Conservation (phyloP, 1,140 invertebrate genomes). For the Maconellicoccus hirsutus region DNA sequence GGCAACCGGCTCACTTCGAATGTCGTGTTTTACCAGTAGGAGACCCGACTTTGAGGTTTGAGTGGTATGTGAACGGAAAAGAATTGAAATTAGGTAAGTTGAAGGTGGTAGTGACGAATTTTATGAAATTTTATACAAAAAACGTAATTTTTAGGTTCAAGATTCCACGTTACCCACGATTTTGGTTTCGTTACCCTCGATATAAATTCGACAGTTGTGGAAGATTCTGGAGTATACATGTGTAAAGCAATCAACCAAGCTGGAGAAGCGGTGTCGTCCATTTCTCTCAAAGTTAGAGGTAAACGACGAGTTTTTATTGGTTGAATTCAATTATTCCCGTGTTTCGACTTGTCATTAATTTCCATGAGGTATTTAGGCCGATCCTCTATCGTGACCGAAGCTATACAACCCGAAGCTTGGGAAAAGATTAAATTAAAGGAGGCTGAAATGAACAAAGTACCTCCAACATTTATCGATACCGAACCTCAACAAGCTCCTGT, state of each 20-base stretch:
- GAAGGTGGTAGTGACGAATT: no score
- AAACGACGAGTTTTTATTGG: conserved; percentile 28
- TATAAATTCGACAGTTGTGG: conserved; percentile 72
- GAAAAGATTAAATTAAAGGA: conserved; percentile 79
- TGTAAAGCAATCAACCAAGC: conserved; percentile 84
- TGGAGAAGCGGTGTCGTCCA: conserved; percentile 83
- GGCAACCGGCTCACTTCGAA: conserved; percentile 90
- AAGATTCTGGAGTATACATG: conserved; percentile 86
- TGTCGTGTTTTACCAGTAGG: conserved; percentile 90
- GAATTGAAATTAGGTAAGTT: conserved; percentile 72
- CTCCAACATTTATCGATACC: conserved; percentile 68
- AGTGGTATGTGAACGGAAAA: conserved; percentile 91
- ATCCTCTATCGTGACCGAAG: conserved; percentile 63
- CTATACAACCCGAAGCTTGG: conserved; percentile 76
- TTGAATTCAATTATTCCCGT: neutral
- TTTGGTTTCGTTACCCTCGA: conserved; percentile 90
- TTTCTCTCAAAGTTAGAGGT: conserved; percentile 68
- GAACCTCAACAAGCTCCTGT: conserved; percentile 75
- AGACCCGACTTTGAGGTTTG: conserved; percentile 75
- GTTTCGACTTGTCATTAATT: no score
- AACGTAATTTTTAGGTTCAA: conserved; percentile 45
- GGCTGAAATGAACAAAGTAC: conserved; percentile 75
- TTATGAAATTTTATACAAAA: no score
- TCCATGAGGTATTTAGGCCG: conserved; percentile 42
- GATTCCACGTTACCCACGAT: conserved; percentile 79